Percentiles rank a stretch among this genome's conserved stretches.
These are phyloP conservation scores for Auanema sp. DNA, from an alignment of 2,888 invertebrate genomes.

Conservation along the genomic window DNA sequence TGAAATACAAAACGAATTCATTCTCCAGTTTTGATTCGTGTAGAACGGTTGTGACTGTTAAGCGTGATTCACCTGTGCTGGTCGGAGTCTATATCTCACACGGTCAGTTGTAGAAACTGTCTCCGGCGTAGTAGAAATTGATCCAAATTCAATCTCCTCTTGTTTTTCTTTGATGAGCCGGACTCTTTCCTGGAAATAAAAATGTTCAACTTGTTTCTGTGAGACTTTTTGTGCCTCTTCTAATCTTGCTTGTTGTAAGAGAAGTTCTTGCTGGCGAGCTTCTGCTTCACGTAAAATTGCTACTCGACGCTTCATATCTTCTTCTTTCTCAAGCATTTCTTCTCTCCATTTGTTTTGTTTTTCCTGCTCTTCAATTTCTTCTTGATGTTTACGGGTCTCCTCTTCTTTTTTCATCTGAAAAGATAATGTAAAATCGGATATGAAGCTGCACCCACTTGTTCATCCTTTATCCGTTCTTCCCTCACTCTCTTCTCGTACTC, in stretches of 20 bases:
- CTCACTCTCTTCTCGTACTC: slow-evolving; percentile 30
- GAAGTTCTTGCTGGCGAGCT: not conserved
- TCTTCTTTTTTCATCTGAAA: not conserved
- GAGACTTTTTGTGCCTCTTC: slow-evolving; percentile 8
- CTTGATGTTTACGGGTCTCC: not conserved
- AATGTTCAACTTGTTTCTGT: not conserved
- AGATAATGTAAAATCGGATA: not conserved
- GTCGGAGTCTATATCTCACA: slow-evolving; percentile 39
- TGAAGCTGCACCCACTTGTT: slow-evolving; percentile 19
- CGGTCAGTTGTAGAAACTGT: slow-evolving; percentile 2
- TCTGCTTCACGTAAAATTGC: too few species aligned
- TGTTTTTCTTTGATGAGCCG: slow-evolving; percentile 30
- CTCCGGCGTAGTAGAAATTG: slow-evolving; percentile 21
- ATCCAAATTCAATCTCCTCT: slow-evolving; percentile 30
- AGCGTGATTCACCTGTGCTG: slow-evolving; percentile 33
- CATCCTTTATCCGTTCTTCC: slow-evolving; percentile 29
- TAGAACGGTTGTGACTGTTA: not conserved
- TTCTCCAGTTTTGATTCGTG: not conserved
- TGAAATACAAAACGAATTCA: too few species aligned
- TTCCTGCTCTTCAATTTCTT: not conserved
- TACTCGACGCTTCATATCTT: too few species aligned
- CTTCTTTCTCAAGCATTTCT: not conserved
- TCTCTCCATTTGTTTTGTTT: slow-evolving; percentile 7
- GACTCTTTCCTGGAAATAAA: slow-evolving; percentile 19
- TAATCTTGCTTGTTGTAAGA: slow-evolving; percentile 24